These are phyloP conservation scores for Hesperophylax magnus DNA, from an alignment of 1,140 invertebrate genomes.

Conservation along the genomic window DNA sequence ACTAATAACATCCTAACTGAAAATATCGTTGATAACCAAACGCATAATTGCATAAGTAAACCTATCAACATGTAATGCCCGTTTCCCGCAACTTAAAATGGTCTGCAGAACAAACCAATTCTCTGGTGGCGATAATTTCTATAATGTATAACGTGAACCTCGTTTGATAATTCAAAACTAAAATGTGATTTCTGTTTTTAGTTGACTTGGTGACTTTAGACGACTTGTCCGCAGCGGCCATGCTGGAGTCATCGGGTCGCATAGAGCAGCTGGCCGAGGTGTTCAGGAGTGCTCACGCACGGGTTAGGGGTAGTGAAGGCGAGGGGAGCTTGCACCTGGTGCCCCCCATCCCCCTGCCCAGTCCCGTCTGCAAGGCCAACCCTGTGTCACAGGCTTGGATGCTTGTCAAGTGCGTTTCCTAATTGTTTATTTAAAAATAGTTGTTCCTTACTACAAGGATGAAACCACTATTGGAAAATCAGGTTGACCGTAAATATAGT, in stretches of 20 bases:
- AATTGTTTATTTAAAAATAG: too few species aligned
- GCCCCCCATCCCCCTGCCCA: slow-evolving; percentile 81
- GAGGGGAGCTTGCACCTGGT: slow-evolving; percentile 70
- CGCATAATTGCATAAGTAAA: too few species aligned
- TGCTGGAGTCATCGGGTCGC: slow-evolving; percentile 93
- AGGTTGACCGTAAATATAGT: not conserved
- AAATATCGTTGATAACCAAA: too few species aligned
- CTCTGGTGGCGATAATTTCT: too few species aligned
- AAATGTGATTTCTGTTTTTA: slow-evolving; percentile 64
- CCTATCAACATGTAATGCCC: too few species aligned
- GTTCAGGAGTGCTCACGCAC: slow-evolving; percentile 76
- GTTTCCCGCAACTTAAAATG: too few species aligned
- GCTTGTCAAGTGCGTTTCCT: slow-evolving; percentile 77
- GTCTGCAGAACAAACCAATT: too few species aligned
- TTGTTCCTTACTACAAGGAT: not conserved
- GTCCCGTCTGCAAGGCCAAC: slow-evolving; percentile 74
- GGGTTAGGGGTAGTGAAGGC: slow-evolving; percentile 75
- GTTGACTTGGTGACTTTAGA: slow-evolving; percentile 95
- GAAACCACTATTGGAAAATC: not conserved
- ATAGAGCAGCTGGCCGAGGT: slow-evolving; percentile 92
- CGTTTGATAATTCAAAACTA: too few species aligned
- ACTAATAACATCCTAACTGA: too few species aligned
- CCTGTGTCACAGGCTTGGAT: slow-evolving; percentile 78
- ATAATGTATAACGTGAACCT: too few species aligned
- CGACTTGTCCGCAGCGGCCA: slow-evolving; percentile 92